Evolutionary conservation across 2,888 invertebrate genomes (phyloP), one percentile per base, ranked within the genome.

Genomic region (Pristionchus maxplancki): DNA sequence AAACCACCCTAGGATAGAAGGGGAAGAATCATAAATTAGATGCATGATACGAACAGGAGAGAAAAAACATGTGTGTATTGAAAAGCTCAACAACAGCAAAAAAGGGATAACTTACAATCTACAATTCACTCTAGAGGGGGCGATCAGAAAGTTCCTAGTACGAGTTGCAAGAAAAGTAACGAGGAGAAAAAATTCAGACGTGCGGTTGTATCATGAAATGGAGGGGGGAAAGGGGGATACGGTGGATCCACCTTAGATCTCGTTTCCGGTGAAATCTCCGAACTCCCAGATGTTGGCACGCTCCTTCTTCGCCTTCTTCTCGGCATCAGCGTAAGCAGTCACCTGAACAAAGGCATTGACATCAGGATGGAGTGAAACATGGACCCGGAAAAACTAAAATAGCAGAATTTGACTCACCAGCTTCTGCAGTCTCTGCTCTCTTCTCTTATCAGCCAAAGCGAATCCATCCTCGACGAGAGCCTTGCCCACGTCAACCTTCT

Each of bases 261-360:
- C 98, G 94, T 97, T 98, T 91, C 97, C 97, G 90, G 97, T 97
- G 95, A 99, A 97, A 95, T 99, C 99, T n/a, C 99, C 99, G 95
- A 99, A 99, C 95, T 97, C 97, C 99, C 99, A 99, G 94, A 99
- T 97, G 95, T 97, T 97, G 93, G 96, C 96, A 95, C 97, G 97
- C 53, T 94, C 94, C 50, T 90, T 90, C 89, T 95, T 95, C 53
- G 96, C 96, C 62, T 93, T 93, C 40, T 95, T 95, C 91, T 96
- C 95, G 13, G 95, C 95, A 62, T 95, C 94, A 88, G 89, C 91
- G 93, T 95, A 96, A 62, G 95, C 95, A 2, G 93, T 89, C 88
- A 95, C 92, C 90, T 95, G 90, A 86, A 90, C 5, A 44, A 13
- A n/a, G 58, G 44, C 24, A 58, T 62, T 24, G 40, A 58, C n/a